Base-by-base conservation (phyloP, 2,113 vertebrate genomes). In the Paedocypris sp. region DNA sequence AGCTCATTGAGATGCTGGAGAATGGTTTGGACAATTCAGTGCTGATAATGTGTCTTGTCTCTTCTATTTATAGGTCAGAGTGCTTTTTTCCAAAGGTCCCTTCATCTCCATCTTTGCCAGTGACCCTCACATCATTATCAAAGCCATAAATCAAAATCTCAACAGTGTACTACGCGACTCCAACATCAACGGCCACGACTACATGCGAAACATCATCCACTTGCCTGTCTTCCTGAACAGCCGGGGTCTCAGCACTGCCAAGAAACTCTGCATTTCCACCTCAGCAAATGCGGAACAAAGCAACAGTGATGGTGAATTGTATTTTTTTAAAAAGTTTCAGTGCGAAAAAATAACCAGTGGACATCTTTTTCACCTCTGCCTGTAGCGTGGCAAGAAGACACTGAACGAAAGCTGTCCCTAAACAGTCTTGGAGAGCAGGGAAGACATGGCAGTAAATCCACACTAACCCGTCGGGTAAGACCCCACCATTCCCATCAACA, bases 71-170 rank as follows among this genome's bases (percentile, higher is more conserved):
- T 70, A 99, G 95, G 93, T 99, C 13, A 83, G 95, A 66, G 86
- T 98, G 45, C 77, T 99, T 54, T 99, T 99, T 80, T 99, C 95
- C 4, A 97, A 98, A 76, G 95, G 94, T 10, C 95, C 95, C 0
- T 99, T 98, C 66, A 97, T 99, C 70, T 93, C 95, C 64, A 89
- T 99, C 75, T 99, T 99, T 77, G 95, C 94, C 32, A 99, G 95
- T 47, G 95, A 99, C 60, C 94, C 95, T 0, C 95, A 99, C 64
- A 99, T 99, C 38, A 99, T 99, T 51, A 99, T 99, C 68, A 99
- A 99, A 76, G 95, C 95, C 20, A 96, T 99, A 75, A 99, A 99
- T 79, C 94, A 99, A 82, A 99, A 99, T 81, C 91, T 99, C 54
- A 97, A 90, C 72, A 97, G 93, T 2, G 95, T 99, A 63, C 85